A percentile compares a stretch with the other conserved stretches of the same genome.
These are phyloP conservation scores for Cryptocheilus praepositus DNA, from an alignment of 2,888 invertebrate genomes.

Conservation along the genomic window DNA sequence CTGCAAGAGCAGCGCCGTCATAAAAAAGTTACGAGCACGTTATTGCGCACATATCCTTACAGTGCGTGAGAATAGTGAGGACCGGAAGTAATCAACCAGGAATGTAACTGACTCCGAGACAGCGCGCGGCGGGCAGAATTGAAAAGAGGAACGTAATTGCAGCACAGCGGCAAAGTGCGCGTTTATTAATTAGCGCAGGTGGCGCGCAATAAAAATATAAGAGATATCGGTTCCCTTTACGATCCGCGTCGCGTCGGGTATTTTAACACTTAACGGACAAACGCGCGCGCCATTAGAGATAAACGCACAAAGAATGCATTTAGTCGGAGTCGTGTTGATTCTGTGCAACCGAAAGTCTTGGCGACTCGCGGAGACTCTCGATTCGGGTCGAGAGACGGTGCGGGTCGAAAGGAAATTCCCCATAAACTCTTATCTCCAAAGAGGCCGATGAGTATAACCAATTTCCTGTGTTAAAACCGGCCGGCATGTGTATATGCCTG, in stretches of 20 bases:
- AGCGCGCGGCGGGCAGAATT: neutral
- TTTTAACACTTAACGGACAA: no score
- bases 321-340: slow-evolving; percentile 39
- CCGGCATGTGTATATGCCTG: slow-evolving; percentile 15
- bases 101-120: slow-evolving; percentile 48
- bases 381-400: neutral
- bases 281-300: slow-evolving; percentile 4
- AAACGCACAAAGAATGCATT: slow-evolving; percentile 45
- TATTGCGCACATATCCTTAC: slow-evolving; percentile 56
- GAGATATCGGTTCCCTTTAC: no score
- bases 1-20: slow-evolving; percentile 51
- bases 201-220: no score
- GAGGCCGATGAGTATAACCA: slow-evolving; percentile 32
- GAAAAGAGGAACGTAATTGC: no score
- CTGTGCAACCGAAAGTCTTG: slow-evolving; percentile 33
- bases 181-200: no score
- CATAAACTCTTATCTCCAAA: slow-evolving; percentile 59
- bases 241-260: no score
- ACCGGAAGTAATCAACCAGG: slow-evolving; percentile 61
- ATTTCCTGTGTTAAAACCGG: slow-evolving; percentile 52
- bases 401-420: slow-evolving; percentile 52
- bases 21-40: slow-evolving; percentile 67
- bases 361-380: no score
- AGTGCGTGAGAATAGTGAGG: slow-evolving; percentile 56
- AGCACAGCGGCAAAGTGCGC: no score